Conservation (phyloP, 2,797 vertebrate species). For the Acipenser oxyrinchus region DNA sequence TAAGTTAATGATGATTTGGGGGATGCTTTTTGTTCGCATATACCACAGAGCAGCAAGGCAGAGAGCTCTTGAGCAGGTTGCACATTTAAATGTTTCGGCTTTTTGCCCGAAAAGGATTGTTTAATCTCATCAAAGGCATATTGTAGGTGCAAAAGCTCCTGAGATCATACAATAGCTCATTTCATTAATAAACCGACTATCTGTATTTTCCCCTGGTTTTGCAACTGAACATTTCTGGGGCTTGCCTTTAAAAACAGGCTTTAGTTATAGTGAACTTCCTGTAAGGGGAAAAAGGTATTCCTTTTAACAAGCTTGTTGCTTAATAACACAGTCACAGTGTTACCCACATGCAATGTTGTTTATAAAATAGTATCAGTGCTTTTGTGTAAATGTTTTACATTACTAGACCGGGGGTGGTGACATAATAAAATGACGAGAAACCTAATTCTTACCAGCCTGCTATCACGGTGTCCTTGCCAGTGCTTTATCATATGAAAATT, state of each 20-base stretch:
- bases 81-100: conserved; percentile 18
- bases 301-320: conserved; percentile 31
- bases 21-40: conserved; percentile 17
- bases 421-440: conserved; percentile 8
- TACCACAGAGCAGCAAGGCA: conserved; percentile 5
- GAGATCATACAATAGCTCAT: conserved; percentile 13
- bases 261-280: conserved; percentile 22
- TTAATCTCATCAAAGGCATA: conserved; percentile 23
- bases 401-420: conserved; percentile 4
- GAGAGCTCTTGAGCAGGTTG: conserved; percentile 12
- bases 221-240: conserved; percentile 11
- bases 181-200: conserved; percentile 16
- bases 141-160: conserved; percentile 16
- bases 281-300: conserved; percentile 27
- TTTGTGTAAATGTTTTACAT: conserved; percentile 17
- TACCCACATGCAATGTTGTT: conserved; percentile 19
- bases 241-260: conserved; percentile 10
- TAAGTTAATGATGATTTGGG: conserved; percentile 32
- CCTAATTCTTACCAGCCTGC: conserved; percentile 1
- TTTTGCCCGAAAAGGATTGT: conserved; percentile 19
- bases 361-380: conserved; percentile 14
- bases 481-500: background rate
- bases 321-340: conserved; percentile 27
- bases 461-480: background rate
- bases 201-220: background rate